Conservation (phyloP, 2,113 vertebrate species). For the Lepisosteus oculatus region DNA sequence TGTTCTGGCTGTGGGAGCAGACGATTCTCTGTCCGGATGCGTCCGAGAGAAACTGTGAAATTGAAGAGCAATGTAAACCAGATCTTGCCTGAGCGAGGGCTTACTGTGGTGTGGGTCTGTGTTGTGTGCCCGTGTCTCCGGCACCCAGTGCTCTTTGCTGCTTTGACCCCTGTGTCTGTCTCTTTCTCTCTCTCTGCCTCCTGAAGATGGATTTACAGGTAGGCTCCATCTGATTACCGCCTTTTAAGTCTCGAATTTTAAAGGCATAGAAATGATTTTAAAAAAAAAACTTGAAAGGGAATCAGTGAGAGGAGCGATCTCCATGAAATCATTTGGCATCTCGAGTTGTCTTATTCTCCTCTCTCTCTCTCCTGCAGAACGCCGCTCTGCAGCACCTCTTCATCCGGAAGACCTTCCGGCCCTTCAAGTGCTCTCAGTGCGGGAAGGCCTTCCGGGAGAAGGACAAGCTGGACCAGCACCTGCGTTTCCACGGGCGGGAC, state of each 20-base stretch:
- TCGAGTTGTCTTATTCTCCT: background rate
- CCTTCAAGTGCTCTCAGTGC: constrained; percentile 92
- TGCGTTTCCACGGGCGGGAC: constrained; percentile 87
- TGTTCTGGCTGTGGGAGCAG: too few relatives aligned
- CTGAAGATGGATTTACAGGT: constrained; percentile 92
- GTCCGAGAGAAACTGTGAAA: background rate
- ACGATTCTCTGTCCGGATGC: constrained; percentile 29
- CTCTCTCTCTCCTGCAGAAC: constrained; percentile 67
- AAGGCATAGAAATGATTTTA: constrained; percentile 10
- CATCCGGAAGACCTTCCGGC: constrained; percentile 92
- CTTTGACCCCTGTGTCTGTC: constrained; percentile 43
- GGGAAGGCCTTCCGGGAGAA: constrained; percentile 95
- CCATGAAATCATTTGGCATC: too few relatives aligned
- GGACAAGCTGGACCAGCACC: constrained; percentile 92
- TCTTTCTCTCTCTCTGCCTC: constrained; percentile 61
- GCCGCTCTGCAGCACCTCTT: constrained; percentile 96
- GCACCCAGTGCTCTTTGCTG: constrained; percentile 3
- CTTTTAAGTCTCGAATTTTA: too few relatives aligned
- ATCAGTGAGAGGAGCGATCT: too few relatives aligned
- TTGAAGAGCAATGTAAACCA: background rate
- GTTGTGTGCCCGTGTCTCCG: background rate
- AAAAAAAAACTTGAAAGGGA: background rate
- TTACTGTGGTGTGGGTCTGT: constrained; percentile 1
- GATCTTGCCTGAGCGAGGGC: too few relatives aligned
- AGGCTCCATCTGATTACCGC: constrained; percentile 42